A percentile compares a stretch with the other conserved stretches of the same genome.
Evolutionary conservation across 2,113 vertebrate genomes (phyloP).

Genomic region (Clupea harengus): DNA sequence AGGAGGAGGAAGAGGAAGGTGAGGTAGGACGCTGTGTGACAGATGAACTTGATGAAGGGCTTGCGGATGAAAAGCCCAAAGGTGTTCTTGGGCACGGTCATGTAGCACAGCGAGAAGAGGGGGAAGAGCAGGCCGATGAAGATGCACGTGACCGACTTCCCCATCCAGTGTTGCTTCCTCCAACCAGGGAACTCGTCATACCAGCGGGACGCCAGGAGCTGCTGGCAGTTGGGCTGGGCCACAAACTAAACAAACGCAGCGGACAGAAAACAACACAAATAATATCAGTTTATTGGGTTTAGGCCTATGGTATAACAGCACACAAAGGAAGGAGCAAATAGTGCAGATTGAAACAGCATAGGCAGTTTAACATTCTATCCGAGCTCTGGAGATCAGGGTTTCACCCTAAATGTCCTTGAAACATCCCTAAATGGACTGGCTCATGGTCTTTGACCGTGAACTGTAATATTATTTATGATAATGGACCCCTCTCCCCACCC

Average conservation of each 20-base stretch:
- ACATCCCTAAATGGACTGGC: too few relatives aligned
- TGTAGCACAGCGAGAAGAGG: slow-evolving; percentile 87
- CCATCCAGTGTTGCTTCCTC: slow-evolving; percentile 93
- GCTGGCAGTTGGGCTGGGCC: slow-evolving; percentile 98
- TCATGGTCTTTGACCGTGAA: too few relatives aligned
- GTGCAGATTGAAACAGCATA: neutral
- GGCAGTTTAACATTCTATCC: neutral
- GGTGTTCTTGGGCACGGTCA: slow-evolving; percentile 93
- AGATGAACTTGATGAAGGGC: slow-evolving; percentile 99
- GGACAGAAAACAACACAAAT: neutral
- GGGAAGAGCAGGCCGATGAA: slow-evolving; percentile 95
- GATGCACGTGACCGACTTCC: slow-evolving; percentile 92
- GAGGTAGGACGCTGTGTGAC: slow-evolving; percentile 96
- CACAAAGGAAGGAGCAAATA: neutral
- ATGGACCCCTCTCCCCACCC: neutral
- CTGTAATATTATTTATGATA: neutral
- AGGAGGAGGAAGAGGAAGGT: slow-evolving; percentile 98
- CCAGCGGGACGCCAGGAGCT: slow-evolving; percentile 94
- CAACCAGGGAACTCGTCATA: slow-evolving; percentile 97
- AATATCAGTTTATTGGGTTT: neutral
- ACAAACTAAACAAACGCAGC: slow-evolving; percentile 80
- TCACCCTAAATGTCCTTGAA: neutral
- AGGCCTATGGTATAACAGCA: neutral
- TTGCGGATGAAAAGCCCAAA: slow-evolving; percentile 97
- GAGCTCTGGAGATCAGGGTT: neutral